A percentile compares a stretch with the other conserved stretches of the same genome.
Conservation (phyloP, 2,888 invertebrate genomes). For the Mesorhabditis belari region DNA sequence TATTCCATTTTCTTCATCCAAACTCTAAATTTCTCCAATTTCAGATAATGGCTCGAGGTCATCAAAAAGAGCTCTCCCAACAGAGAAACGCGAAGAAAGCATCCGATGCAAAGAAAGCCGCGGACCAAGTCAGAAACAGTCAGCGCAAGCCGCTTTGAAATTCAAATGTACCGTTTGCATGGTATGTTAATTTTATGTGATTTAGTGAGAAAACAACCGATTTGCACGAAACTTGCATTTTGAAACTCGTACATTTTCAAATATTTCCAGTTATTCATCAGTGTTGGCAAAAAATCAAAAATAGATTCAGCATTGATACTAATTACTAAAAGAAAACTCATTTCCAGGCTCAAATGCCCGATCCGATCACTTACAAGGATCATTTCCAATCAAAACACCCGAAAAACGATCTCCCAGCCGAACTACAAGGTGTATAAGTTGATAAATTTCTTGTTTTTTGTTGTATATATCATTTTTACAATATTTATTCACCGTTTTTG, state of each 20-base stretch:
- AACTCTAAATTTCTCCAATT: no score
- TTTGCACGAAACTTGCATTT: no score
- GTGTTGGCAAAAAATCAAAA: no score
- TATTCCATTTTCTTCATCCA: no score
- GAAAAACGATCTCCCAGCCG: conserved; percentile 76
- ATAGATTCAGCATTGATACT: no score
- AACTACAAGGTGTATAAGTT: conserved; percentile 57
- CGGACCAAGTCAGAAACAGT: conserved; percentile 82
- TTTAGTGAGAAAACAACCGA: not conserved
- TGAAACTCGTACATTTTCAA: no score
- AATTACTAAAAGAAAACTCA: no score
- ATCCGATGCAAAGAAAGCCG: conserved; percentile 33
- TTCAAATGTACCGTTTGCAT: conserved; percentile 81
- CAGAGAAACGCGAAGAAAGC: conserved; percentile 83
- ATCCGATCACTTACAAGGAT: conserved; percentile 95
- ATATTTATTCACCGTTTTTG: not conserved
- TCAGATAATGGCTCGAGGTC: conserved; percentile 87
- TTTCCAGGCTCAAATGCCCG: conserved; percentile 98
- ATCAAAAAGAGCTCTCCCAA: conserved; percentile 93
- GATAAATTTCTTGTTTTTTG: not conserved
- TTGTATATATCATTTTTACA: not conserved
- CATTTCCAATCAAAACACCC: conserved; percentile 98
- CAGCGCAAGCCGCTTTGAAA: conserved; percentile 84
- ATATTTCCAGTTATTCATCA: no score
- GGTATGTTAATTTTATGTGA: conserved; percentile 50